Evolutionary conservation across 2,113 vertebrate genomes (phyloP).

Genomic region (Apaloderma vittatum): DNA sequence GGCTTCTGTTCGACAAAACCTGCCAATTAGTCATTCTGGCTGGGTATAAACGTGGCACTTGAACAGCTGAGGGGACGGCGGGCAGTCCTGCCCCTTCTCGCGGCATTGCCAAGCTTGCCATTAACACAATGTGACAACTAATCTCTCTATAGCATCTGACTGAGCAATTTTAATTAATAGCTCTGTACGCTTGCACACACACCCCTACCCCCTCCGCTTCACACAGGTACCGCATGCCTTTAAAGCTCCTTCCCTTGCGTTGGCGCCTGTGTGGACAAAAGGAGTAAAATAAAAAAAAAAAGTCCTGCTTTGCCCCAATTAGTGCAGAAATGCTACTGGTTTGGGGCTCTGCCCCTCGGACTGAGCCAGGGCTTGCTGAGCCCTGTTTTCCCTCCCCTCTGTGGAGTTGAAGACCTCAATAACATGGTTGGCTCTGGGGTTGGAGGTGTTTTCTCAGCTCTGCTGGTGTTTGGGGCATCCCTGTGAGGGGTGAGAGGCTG

Average conservation of each 20-base stretch:
- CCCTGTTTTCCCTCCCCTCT: not conserved
- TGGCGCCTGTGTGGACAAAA: not conserved
- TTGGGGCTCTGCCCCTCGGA: not conserved
- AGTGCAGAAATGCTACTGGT: not conserved
- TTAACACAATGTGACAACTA: conserved; percentile 88
- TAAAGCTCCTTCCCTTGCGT: conserved; percentile 5
- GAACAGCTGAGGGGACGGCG: conserved; percentile 83
- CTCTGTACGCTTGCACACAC: conserved; percentile 27
- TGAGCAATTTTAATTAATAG: conserved; percentile 85
- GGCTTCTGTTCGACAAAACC: conserved; percentile 66
- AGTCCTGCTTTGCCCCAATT: not conserved
- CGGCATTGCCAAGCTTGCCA: conserved; percentile 78
- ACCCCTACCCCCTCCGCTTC: not conserved
- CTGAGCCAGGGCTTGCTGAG: not conserved
- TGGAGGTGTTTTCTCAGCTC: conserved; percentile 28
- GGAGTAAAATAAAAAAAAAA: not conserved
- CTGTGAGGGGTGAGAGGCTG: not conserved
- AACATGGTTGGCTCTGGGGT: rapidly evolving
- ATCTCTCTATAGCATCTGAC: conserved; percentile 84
- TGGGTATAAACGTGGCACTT: conserved; percentile 66
- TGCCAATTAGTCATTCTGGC: conserved; percentile 77
- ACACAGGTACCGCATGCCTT: conserved; percentile 62
- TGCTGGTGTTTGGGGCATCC: not conserved
- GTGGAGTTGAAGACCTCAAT: not conserved
- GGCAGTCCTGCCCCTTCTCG: conserved; percentile 82